Evolutionary conservation across 2,888 invertebrate species (phyloP), one percentile per base, ranked within the genome.

Genomic region (Ochlodes sylvanus): DNA sequence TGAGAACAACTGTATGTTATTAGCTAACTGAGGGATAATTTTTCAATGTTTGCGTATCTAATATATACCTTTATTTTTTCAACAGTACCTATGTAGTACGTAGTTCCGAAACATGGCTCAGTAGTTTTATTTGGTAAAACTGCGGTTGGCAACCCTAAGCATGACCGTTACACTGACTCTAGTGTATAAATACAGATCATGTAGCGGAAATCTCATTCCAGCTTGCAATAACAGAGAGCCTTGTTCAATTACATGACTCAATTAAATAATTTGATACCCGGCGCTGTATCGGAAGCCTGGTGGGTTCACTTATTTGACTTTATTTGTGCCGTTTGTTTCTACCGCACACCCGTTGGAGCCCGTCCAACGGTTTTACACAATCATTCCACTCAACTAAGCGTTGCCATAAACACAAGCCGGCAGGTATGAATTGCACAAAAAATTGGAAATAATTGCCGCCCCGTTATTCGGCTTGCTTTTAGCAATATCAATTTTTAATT

Each of bases 371-470:
- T 90, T 93, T 92, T 92, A 92, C 92, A 92, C 91, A 92, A 92
- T 93, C 91, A 92, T 93, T 92, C 92, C 92, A 92, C 90, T 92
- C 91, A 91, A 92, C 92, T 92, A 91, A 92, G 91, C 92, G 90
- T 87, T 86, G 85, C 88, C 90, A 91, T 92, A 92, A 93, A 92
- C 92, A 92, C 88, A 88, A 87, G 80, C 84, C 87, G 88, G 87
- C 89, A 89, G 86, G 88, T 91, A 92, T 92, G 88, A 90, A 90
- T 88, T 87, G 90, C 89, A 86, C 87, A 89, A 91, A 91, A 90
- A 92, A 89, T 83, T 86, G 78, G 79, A 86, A 86, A 90, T 90
- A 92, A 90, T 92, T 92, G 91, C 86, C 88, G 87, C 86, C 86
- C 86, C 85, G 84, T 85, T 85, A 82, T 84, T 79, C 75, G 74